phyloP scores from a whole-genome alignment of 1,140 invertebrate species.

The Mya arenaria region DNA sequence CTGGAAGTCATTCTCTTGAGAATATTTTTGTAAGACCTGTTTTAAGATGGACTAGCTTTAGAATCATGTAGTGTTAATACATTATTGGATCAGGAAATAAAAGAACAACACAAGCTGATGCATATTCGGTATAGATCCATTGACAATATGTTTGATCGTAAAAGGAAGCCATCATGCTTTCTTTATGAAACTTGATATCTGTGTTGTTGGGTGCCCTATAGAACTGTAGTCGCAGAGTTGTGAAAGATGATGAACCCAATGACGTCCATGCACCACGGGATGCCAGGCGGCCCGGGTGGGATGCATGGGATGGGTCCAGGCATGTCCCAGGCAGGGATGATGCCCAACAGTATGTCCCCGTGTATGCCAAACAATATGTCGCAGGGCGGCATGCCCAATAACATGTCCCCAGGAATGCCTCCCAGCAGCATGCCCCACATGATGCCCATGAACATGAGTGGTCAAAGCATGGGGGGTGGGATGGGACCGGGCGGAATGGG shows the following conservation, averaged over 20 bases:
- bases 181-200: too few relatives aligned
- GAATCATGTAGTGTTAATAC: too few relatives aligned
- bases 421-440: constrained; percentile 30
- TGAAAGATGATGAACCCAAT: constrained; percentile 41
- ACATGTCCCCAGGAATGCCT: constrained; percentile 24
- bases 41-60: too few relatives aligned
- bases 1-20: too few relatives aligned
- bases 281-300: constrained; percentile 10
- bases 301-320: constrained; percentile 38
- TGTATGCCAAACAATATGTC: constrained; percentile 39
- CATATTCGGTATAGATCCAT: too few relatives aligned
- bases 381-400: constrained; percentile 36
- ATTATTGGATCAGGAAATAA: too few relatives aligned
- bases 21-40: too few relatives aligned
- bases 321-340: constrained; percentile 4
- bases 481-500: constrained; percentile 4
- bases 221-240: too few relatives aligned
- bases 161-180: too few relatives aligned
- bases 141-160: too few relatives aligned
- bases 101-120: too few relatives aligned
- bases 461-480: constrained; percentile 23
- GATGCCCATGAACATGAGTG: constrained; percentile 13
- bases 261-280: constrained; percentile 31
- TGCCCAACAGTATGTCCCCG: constrained; percentile 46
- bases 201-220: too few relatives aligned